Evolutionary conservation across 2,888 invertebrate genomes (phyloP).

Genomic region (Linhomoeus sp.): DNA sequence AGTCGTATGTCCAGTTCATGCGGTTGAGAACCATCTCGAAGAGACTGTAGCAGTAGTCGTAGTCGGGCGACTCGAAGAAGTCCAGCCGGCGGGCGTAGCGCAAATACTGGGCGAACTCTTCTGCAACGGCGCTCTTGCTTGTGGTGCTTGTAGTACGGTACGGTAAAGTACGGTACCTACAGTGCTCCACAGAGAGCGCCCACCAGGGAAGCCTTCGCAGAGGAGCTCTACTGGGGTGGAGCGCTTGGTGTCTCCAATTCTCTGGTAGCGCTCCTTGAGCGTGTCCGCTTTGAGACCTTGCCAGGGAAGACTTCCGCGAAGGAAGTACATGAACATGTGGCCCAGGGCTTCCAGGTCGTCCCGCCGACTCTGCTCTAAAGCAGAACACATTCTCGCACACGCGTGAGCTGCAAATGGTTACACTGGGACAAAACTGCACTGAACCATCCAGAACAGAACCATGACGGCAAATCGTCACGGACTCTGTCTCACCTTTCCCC

Average conservation of each 20-base stretch:
- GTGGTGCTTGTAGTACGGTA: not conserved
- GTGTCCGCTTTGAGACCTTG: slow-evolving; percentile 99
- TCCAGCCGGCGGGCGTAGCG: slow-evolving; percentile 87
- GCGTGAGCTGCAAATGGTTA: not conserved
- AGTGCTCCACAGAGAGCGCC: not conserved
- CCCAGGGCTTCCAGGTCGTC: slow-evolving; percentile 98
- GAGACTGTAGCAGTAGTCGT: slow-evolving; percentile 51
- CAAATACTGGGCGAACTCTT: slow-evolving; percentile 92
- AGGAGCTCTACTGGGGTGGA: slow-evolving; percentile 89
- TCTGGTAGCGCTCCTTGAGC: slow-evolving; percentile 95
- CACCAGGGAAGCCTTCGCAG: slow-evolving; percentile 47
- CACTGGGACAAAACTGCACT: too few relatives aligned
- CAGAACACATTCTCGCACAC: slow-evolving; percentile 10
- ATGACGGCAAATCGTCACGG: too few relatives aligned
- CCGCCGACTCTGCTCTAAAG: slow-evolving; percentile 91
- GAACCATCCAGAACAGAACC: too few relatives aligned
- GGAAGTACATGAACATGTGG: slow-evolving; percentile 99
- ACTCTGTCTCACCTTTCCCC: slow-evolving; percentile 55
- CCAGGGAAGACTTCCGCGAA: slow-evolving; percentile 97
- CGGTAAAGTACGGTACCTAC: not conserved
- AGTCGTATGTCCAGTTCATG: slow-evolving; percentile 21
- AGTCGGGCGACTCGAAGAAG: slow-evolving; percentile 99
- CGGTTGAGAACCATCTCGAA: slow-evolving; percentile 25
- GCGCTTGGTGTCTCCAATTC: slow-evolving; percentile 98
- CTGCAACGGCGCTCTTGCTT: slow-evolving; percentile 44